A percentile compares a stretch with the other conserved stretches of the same genome.
Evolutionary conservation across 2,888 invertebrate genomes (phyloP).

Genomic region (Piscicola geometra): DNA sequence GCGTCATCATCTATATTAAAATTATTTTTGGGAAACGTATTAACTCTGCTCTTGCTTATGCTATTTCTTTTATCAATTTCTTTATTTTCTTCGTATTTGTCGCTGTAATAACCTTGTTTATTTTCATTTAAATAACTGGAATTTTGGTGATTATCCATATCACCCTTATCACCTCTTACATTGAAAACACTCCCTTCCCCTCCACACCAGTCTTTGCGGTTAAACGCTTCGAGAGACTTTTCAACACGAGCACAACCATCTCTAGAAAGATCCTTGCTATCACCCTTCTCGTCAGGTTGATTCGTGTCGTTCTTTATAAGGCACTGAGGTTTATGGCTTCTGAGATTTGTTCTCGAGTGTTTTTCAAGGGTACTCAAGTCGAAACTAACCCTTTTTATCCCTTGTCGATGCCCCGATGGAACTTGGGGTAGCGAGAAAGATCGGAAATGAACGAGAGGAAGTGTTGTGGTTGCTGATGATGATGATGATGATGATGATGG

Average conservation of each 20-base stretch:
- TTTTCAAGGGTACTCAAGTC: background rate
- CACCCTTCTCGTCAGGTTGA: background rate
- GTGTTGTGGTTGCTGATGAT: background rate
- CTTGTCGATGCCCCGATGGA: background rate
- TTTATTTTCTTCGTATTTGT: background rate
- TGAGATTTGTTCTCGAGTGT: background rate
- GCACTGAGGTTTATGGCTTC: background rate
- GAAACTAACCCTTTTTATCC: background rate
- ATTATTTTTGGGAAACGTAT: background rate
- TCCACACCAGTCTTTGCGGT: background rate
- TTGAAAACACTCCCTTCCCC: background rate
- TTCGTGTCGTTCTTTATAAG: background rate
- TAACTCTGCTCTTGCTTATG: background rate
- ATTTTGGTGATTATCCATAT: background rate
- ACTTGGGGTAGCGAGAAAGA: background rate
- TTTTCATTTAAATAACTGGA: background rate
- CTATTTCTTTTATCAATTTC: background rate
- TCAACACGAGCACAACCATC: background rate
- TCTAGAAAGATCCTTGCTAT: background rate
- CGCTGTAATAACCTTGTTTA: background rate
- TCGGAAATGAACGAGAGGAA: background rate
- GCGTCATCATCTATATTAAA: background rate
- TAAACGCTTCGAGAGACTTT: background rate
- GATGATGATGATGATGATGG: slow-evolving; percentile 1
- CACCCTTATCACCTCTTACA: background rate